Evolutionary conservation across 1,140 invertebrate species (phyloP).

Genomic region (Papilio helenus): DNA sequence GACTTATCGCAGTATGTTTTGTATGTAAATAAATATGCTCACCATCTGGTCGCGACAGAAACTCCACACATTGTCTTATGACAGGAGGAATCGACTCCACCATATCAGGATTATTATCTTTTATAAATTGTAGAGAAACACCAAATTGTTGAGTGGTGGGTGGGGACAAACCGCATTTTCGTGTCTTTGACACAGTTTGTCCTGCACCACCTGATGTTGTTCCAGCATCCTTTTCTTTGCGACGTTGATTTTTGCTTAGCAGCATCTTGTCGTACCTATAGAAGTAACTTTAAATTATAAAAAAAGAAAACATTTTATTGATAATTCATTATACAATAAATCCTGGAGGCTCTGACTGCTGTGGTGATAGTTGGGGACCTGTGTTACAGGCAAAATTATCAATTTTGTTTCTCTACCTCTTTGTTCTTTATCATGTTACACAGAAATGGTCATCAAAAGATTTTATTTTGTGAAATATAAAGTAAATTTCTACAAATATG

Average conservation of each 20-base stretch:
- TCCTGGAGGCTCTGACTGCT: too few species aligned
- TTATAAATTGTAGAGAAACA: constrained; percentile 95
- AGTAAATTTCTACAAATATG: neutral
- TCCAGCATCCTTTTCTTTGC: neutral
- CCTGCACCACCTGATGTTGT: neutral
- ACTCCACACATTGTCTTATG: constrained; percentile 94
- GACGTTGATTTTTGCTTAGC: constrained; percentile 84
- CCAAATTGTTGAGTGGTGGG: constrained; percentile 95
- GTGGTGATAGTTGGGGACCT: too few species aligned
- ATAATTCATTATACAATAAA: too few species aligned
- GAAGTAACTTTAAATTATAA: constrained; percentile 43
- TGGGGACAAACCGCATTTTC: constrained; percentile 58
- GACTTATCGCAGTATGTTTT: neutral
- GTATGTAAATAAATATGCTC: constrained; percentile 49
- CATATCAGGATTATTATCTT: constrained; percentile 90
- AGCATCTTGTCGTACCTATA: constrained; percentile 89
- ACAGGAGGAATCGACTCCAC: constrained; percentile 92
- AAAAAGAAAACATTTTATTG: too few species aligned
- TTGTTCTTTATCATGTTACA: neutral
- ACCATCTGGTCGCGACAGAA: constrained; percentile 94
- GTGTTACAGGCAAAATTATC: neutral
- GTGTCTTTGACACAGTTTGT: neutral
- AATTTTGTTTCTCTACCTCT: neutral
- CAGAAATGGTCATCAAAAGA: neutral
- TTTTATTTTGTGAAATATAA: neutral